phyloP scores from a whole-genome alignment of 2,888 invertebrate genomes.

The Caenorhabditis macrosperma region DNA sequence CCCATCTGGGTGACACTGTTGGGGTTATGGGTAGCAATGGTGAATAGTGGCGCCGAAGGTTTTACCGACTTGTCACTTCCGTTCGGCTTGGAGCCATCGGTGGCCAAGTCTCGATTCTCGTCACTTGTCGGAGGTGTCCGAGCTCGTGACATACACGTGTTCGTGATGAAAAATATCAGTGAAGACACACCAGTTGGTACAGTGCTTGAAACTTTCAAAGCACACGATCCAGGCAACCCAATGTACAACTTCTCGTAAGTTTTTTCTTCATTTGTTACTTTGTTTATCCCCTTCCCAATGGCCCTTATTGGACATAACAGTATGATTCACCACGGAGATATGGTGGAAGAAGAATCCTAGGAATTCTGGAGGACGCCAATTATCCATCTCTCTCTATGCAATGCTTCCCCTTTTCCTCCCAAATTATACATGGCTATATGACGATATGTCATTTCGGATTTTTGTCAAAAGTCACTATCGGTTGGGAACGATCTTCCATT shows the following conservation, averaged over 20 bases:
- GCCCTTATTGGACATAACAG: too few species aligned
- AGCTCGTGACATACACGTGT: constrained; percentile 71
- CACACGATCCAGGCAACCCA: constrained; percentile 75
- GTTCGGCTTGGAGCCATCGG: constrained; percentile 67
- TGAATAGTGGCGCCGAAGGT: constrained; percentile 20
- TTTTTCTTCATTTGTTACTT: constrained; percentile 32
- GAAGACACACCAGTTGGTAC: constrained; percentile 76
- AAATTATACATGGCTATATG: constrained; percentile 12
- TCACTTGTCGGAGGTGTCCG: constrained; percentile 65
- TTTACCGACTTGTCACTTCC: constrained; percentile 72
- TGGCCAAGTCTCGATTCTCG: constrained; percentile 73
- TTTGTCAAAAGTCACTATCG: constrained; percentile 42
- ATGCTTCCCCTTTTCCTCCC: background rate
- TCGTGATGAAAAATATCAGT: constrained; percentile 78
- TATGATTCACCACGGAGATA: constrained; percentile 10
- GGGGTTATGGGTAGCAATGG: constrained; percentile 8
- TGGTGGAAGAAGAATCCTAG: constrained; percentile 3
- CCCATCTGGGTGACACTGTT: constrained; percentile 34
- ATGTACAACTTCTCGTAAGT: constrained; percentile 78
- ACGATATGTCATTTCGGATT: constrained; percentile 40
- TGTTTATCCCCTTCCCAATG: background rate
- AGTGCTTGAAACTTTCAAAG: constrained; percentile 76
- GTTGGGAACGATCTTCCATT: background rate
- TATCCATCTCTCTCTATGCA: background rate
- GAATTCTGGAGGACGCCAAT: constrained; percentile 6